These are phyloP conservation scores for Cryptocephalus primarius DNA, from an alignment of 2,888 invertebrate species.

Conservation along the genomic window DNA sequence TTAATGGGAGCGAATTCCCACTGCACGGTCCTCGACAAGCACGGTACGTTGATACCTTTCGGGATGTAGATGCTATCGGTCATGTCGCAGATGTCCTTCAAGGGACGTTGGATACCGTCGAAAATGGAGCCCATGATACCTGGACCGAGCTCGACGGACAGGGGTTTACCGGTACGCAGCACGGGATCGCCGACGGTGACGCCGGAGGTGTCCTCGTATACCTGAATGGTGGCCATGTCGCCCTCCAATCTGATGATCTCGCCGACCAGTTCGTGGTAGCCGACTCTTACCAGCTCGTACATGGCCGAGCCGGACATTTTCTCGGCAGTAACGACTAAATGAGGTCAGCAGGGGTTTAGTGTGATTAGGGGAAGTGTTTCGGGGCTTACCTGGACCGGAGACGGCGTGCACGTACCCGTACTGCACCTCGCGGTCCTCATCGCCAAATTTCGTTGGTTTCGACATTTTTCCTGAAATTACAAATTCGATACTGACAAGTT, in stretches of 20 bases:
- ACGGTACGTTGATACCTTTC: conserved; percentile 94
- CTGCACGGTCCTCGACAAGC: conserved; percentile 61
- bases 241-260: conserved; percentile 99
- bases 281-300: conserved; percentile 99
- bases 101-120: conserved; percentile 98
- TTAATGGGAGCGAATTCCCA: conserved; percentile 92
- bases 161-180: conserved; percentile 93
- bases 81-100: conserved; percentile 90
- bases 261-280: conserved; percentile 95
- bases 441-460: conserved; percentile 58
- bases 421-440: conserved; percentile 76
- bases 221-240: conserved; percentile 99
- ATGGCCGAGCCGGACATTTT: conserved; percentile 99
- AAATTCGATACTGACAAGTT: conserved; percentile 1
- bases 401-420: conserved; percentile 96
- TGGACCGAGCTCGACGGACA: conserved; percentile 97
- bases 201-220: conserved; percentile 92
- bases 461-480: conserved; percentile 46
- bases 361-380: too few relatives aligned
- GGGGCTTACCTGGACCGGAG: conserved; percentile 83
- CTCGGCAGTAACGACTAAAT: conserved; percentile 94
- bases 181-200: conserved; percentile 99
- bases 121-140: conserved; percentile 99
- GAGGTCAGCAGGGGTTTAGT: conserved; percentile 1
- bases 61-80: conserved; percentile 98